Percentiles rank a stretch among this genome's conserved stretches.
phyloP scores from a whole-genome alignment of 2,797 vertebrate genomes.

The Gouania willdenowi region DNA sequence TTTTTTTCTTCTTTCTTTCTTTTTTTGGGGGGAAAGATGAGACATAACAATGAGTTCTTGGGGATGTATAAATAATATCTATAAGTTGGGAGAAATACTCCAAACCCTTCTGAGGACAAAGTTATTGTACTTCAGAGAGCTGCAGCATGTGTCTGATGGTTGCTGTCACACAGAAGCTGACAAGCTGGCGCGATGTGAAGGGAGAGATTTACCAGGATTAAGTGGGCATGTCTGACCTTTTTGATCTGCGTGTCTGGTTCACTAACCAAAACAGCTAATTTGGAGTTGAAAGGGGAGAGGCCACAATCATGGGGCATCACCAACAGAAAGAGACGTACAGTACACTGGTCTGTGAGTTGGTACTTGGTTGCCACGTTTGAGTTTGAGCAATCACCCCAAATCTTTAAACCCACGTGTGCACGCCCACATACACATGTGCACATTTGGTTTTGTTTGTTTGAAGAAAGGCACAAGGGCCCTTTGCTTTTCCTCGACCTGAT shows the following conservation, averaged over 20 bases:
- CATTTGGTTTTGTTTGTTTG: conserved; percentile 60
- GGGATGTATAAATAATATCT: conserved; percentile 9
- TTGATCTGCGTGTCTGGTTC: conserved; percentile 66
- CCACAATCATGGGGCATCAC: conserved; percentile 46
- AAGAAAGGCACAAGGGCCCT: conserved; percentile 38
- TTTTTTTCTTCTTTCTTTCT: conserved; percentile 8
- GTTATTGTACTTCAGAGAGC: conserved; percentile 8
- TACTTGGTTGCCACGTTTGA: not conserved
- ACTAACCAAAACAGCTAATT: conserved; percentile 72
- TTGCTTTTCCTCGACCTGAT: conserved; percentile 55
- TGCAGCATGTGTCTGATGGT: conserved; percentile 64
- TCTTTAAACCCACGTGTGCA: too few species aligned
- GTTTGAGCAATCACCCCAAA: not conserved
- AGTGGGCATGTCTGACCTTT: conserved; percentile 74
- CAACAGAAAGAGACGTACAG: conserved; percentile 20
- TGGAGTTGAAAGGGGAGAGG: conserved; percentile 66
- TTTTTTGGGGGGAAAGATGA: conserved; percentile 12
- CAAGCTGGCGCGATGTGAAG: conserved; percentile 64
- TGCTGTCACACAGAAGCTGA: conserved; percentile 67
- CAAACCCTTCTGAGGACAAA: not conserved
- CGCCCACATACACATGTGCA: conserved; percentile 1
- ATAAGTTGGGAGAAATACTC: conserved; percentile 12
- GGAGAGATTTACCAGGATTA: conserved; percentile 71
- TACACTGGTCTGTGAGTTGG: too few species aligned
- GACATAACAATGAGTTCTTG: not conserved